phyloP scores from a whole-genome alignment of 2,797 vertebrate species.

The Momotus momota region DNA sequence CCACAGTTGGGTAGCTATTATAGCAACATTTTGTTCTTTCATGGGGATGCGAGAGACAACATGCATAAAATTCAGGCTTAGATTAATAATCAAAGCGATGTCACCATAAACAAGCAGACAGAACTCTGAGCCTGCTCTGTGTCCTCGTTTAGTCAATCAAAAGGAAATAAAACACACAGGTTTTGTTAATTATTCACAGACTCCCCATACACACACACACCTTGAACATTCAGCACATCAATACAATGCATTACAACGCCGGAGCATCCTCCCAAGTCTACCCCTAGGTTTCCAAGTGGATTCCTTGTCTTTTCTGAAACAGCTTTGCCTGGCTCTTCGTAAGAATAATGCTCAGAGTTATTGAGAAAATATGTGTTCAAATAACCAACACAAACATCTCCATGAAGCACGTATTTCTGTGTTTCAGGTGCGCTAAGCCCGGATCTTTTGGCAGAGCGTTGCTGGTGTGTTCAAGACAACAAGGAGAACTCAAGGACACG shows the following conservation, averaged over 20 bases:
- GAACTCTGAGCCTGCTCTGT: neutral
- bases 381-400: neutral
- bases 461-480: neutral
- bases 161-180: neutral
- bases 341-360: neutral
- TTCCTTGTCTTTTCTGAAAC: neutral
- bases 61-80: constrained; percentile 30
- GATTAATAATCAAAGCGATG: neutral
- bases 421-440: neutral
- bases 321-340: neutral
- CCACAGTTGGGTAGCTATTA: constrained; percentile 42
- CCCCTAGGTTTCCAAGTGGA: neutral
- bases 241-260: neutral
- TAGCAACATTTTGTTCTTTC: constrained; percentile 51
- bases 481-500: neutral
- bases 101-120: constrained; percentile 15
- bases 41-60: constrained; percentile 22
- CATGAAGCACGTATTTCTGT: accelerated
- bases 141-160: constrained; percentile 21
- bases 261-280: neutral
- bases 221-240: neutral
- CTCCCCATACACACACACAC: neutral
- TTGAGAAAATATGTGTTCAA: neutral
- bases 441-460: neutral
- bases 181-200: neutral